Evolutionary conservation across 2,113 vertebrate genomes (phyloP).

Genomic region (Ictidomys tridecemlineatus): DNA sequence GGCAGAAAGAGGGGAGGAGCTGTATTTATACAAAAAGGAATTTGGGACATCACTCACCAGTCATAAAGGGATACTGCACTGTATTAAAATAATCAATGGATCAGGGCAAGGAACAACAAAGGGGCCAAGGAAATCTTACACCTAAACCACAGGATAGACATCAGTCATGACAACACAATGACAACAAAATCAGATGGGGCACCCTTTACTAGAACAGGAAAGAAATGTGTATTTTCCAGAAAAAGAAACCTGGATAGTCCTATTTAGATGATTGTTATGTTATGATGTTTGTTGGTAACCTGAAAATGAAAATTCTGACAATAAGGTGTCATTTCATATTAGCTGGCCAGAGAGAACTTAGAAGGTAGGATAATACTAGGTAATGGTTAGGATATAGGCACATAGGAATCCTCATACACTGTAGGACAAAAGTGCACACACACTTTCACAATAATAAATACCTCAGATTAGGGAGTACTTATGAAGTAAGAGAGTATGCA

Average conservation of each 20-base stretch:
- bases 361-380: background rate
- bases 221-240: background rate
- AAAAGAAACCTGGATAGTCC: background rate
- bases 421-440: background rate
- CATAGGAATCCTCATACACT: background rate
- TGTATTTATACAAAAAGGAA: background rate
- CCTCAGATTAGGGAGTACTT: too few species aligned
- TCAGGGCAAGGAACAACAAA: background rate
- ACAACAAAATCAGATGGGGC: background rate
- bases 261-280: background rate
- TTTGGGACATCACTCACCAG: background rate
- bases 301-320: slow-evolving; percentile 9
- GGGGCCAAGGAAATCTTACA: background rate
- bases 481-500: background rate
- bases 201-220: background rate
- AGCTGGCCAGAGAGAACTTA: background rate
- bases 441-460: background rate
- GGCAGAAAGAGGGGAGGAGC: background rate
- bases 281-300: background rate
- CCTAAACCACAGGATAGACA: background rate
- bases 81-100: background rate
- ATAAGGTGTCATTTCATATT: background rate
- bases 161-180: background rate
- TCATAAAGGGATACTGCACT: background rate
- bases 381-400: background rate